Conservation (phyloP, 2,113 vertebrate species). For the Lepus europaeus region DNA sequence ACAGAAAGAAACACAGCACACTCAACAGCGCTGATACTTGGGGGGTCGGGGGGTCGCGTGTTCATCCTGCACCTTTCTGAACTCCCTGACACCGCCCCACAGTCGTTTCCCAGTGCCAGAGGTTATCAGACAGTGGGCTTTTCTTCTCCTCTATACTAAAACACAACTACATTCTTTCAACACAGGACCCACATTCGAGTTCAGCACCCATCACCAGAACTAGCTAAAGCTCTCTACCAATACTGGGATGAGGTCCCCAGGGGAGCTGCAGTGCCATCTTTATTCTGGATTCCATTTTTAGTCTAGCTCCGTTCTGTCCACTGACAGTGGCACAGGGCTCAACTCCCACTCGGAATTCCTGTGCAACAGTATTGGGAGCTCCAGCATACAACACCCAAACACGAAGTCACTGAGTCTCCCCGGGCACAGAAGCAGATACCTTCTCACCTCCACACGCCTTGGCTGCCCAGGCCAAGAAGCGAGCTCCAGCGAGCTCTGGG, state of each 20-base stretch:
- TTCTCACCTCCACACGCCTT: neutral
- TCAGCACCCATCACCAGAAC: neutral
- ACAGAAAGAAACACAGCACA: neutral
- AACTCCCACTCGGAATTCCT: neutral
- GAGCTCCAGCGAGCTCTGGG: neutral
- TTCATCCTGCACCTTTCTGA: neutral
- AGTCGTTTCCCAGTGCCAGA: neutral
- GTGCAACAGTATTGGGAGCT: neutral
- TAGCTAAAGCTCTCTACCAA: neutral
- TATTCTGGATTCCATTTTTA: neutral
- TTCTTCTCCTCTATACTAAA: constrained; percentile 32
- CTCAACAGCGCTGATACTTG: neutral
- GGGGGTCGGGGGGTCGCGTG: neutral
- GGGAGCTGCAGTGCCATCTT: neutral
- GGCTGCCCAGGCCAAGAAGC: neutral
- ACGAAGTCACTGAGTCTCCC: neutral
- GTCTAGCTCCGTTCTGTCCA: fast-evolving
- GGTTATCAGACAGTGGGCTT: neutral
- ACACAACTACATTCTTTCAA: neutral
- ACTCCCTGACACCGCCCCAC: neutral
- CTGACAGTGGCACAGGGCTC: neutral
- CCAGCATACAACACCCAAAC: neutral
- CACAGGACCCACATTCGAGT: neutral
- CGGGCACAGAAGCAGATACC: neutral
- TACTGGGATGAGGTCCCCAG: neutral